These are phyloP conservation scores for Galerucella calmariensis DNA, from an alignment of 2,888 invertebrate genomes.

Conservation along the genomic window DNA sequence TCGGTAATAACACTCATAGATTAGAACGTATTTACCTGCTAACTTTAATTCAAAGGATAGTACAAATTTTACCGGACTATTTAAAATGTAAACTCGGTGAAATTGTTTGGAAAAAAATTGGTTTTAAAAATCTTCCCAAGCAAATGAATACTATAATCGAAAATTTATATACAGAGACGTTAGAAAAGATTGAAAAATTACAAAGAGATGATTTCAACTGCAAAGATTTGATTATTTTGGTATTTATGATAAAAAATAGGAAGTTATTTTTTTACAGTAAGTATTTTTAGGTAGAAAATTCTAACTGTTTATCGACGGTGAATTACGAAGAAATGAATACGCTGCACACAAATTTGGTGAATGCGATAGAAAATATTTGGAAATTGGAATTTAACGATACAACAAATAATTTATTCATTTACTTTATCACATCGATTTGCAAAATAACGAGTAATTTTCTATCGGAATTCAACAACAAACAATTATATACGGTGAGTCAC, in stretches of 20 bases:
- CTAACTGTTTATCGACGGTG: constrained; percentile 35
- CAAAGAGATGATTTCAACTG: constrained; percentile 26
- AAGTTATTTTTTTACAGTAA: too few species aligned
- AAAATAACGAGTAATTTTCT: constrained; percentile 47
- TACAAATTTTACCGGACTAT: constrained; percentile 39
- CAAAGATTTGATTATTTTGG: constrained; percentile 28
- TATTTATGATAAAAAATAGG: constrained; percentile 25
- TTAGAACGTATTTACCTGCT: constrained; percentile 49
- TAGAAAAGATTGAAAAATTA: constrained; percentile 31
- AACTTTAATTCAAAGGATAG: constrained; percentile 49
- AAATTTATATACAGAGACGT: constrained; percentile 21
- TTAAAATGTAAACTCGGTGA: constrained; percentile 23
- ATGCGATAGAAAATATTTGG: constrained; percentile 37
- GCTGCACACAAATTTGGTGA: constrained; percentile 31
- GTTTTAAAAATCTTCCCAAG: constrained; percentile 30
- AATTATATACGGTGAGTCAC: constrained; percentile 42
- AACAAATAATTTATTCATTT: constrained; percentile 48
- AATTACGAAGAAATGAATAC: constrained; percentile 30
- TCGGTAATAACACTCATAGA: constrained; percentile 47
- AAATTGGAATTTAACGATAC: constrained; percentile 34
- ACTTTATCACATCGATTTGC: constrained; percentile 48
- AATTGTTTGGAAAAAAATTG: constrained; percentile 37
- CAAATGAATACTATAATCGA: constrained; percentile 26
- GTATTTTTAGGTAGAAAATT: constrained; percentile 38
- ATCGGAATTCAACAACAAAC: constrained; percentile 38